Base-by-base conservation (phyloP, 2,113 vertebrate genomes). In the Phainopepla nitens region DNA sequence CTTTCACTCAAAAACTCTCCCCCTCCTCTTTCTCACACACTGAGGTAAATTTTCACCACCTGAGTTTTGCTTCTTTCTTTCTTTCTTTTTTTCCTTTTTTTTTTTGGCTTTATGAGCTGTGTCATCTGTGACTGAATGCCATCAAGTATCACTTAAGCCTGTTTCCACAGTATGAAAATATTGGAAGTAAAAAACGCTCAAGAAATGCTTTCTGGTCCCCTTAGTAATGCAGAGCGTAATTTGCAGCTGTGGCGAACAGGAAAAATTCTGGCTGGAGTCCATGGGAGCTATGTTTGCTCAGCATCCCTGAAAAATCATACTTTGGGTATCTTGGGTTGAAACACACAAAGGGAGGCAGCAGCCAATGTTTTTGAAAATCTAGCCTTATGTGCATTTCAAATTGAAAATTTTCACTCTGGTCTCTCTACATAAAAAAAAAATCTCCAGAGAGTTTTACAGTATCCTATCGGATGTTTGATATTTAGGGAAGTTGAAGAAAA, bases 41-140 rank as follows among this genome's bases (percentile, higher is more conserved):
- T 76, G 57, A 82, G 66, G 83, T 94, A 77, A 94, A 97, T 96
- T 94, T 85, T 82, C 75, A 54, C 54, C 90, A 87, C 81, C 93
- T 96, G 87, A 96, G 25, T 82, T 93, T 78, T 88, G 18, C 25
- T 56, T 28, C 28, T 70, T 54, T n/a, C n/a, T n/a, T n/a, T n/a
- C n/a, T n/a, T n/a, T n/a, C n/a, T n/a, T n/a, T n/a, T n/a, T n/a
- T n/a, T n/a, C n/a, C n/a, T n/a, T n/a, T n/a, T 65, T 54, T 42
- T 68, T 44, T 50, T 58, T 6, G 1, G 25, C 62, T 91, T 92
- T 92, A 92, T 57, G 83, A 91, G 49, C 80, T 94, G 83, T 81
- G 49, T 94, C 91, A 82, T 89, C 73, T 94, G 42, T 71, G 49
- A 76, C 61, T 72, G 85, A 91, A 94, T 54, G 62, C 42, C 81